Conservation (phyloP, 2,113 vertebrate species). For the Nematolebias whitei region DNA sequence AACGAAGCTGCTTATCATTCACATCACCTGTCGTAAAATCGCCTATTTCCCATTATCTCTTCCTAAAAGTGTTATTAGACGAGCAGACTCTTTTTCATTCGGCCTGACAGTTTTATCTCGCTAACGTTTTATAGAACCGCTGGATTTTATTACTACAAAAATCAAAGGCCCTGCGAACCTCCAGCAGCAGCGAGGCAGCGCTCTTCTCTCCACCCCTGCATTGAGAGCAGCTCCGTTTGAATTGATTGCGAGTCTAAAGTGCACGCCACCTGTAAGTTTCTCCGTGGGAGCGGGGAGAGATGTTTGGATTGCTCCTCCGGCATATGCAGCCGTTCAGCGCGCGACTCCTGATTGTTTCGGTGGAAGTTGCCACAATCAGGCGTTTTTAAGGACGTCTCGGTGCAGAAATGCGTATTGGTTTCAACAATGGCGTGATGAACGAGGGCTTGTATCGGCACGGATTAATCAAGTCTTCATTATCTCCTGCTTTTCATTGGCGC, state of each 20-base stretch:
- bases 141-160: conserved; percentile 33
- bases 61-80: conserved; percentile 39
- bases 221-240: conserved; percentile 11
- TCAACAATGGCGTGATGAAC: conserved; percentile 65
- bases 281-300: not conserved
- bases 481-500: conserved; percentile 56
- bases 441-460: conserved; percentile 52
- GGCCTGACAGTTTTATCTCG: conserved; percentile 41
- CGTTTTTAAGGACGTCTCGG: conserved; percentile 55
- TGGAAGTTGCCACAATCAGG: conserved; percentile 52
- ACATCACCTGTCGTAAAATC: conserved; percentile 14
- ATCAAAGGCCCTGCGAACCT: conserved; percentile 38
- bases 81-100: conserved; percentile 43
- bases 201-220: conserved; percentile 5
- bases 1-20: conserved; percentile 29
- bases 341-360: conserved; percentile 12
- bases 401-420: conserved; percentile 48
- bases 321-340: not conserved
- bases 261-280: conserved; percentile 25
- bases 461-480: conserved; percentile 77
- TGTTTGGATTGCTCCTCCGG: not conserved
- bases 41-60: conserved; percentile 17
- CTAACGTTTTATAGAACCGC: conserved; percentile 42
- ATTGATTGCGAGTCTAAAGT: conserved; percentile 34
- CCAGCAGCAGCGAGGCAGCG: conserved; percentile 27